Evolutionary conservation across 2,888 invertebrate genomes (phyloP).

Genomic region (Tipula confusa): DNA sequence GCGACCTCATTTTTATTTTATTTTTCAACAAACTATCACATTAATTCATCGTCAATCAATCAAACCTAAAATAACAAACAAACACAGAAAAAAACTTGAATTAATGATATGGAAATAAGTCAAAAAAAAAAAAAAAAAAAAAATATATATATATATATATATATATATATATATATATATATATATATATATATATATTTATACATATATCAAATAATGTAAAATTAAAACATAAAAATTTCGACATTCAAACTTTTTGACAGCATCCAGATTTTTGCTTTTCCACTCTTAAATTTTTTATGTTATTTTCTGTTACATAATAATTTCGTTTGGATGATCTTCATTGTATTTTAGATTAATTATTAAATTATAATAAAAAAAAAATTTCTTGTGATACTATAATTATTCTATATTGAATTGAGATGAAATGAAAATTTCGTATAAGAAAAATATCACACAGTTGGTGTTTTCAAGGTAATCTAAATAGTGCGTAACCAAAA

Average conservation of each 20-base stretch:
- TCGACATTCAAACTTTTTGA: slow-evolving; percentile 9
- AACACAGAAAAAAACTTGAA: background rate
- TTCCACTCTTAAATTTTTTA: background rate
- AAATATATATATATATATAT: too few relatives aligned
- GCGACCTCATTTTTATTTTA: background rate
- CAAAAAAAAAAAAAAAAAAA: background rate
- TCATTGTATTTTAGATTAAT: background rate
- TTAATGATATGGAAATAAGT: slow-evolving; percentile 4
- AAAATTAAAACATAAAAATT: background rate
- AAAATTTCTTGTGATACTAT: background rate
- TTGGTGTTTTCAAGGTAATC: background rate
- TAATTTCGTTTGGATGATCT: background rate
- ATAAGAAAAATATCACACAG: background rate
- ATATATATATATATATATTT: too few relatives aligned
- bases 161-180: too few relatives aligned
- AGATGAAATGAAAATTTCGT: background rate
- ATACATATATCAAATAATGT: too few relatives aligned
- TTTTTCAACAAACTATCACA: slow-evolving; percentile 25
- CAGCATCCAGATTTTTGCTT: background rate
- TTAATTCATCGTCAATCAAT: slow-evolving; percentile 20
- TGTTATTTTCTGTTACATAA: background rate
- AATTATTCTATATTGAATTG: too few relatives aligned
- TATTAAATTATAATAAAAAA: background rate
- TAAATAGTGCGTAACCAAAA: background rate
- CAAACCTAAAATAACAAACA: background rate